Conservation (phyloP, 2,888 invertebrate species). For the Vandiemenella viatica region DNA sequence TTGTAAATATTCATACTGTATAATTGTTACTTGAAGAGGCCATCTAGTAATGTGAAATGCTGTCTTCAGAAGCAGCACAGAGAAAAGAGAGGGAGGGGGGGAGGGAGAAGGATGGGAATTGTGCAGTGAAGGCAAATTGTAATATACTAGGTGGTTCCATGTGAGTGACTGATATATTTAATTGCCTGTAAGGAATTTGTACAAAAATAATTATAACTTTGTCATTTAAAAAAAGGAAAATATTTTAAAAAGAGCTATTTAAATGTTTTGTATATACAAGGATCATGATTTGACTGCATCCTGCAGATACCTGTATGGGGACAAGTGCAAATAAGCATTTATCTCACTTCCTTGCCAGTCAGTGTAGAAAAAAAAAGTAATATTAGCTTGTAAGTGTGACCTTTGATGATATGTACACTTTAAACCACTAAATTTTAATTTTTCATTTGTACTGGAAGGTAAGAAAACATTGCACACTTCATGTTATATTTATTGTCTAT, state of each 20-base stretch:
- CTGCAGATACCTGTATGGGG: background rate
- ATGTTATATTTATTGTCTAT: too few relatives aligned
- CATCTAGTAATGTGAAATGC: background rate
- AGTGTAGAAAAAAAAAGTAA: too few relatives aligned
- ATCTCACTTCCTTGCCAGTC: background rate
- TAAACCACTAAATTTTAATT: too few relatives aligned
- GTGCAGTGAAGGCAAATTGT: background rate
- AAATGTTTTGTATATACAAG: slow-evolving; percentile 12
- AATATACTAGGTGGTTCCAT: background rate
- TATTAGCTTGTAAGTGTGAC: too few relatives aligned
- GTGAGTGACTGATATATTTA: too few relatives aligned
- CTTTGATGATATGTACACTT: too few relatives aligned
- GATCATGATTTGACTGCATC: slow-evolving; percentile 1
- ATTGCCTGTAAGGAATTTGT: background rate
- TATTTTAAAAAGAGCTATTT: slow-evolving; percentile 6
- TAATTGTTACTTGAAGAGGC: background rate
- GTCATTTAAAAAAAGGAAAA: slow-evolving; percentile 1
- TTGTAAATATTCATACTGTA: background rate
- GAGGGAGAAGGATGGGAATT: background rate
- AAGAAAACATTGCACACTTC: too few relatives aligned
- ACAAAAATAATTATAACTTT: slow-evolving; percentile 1
- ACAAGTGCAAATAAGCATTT: background rate
- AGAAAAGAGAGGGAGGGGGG: background rate
- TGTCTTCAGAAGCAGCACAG: background rate
- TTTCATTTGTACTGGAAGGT: too few relatives aligned